Evolutionary conservation across 2,888 invertebrate species (phyloP), one percentile per base, ranked within the genome.

Genomic region (Chorisops tibialis): DNA sequence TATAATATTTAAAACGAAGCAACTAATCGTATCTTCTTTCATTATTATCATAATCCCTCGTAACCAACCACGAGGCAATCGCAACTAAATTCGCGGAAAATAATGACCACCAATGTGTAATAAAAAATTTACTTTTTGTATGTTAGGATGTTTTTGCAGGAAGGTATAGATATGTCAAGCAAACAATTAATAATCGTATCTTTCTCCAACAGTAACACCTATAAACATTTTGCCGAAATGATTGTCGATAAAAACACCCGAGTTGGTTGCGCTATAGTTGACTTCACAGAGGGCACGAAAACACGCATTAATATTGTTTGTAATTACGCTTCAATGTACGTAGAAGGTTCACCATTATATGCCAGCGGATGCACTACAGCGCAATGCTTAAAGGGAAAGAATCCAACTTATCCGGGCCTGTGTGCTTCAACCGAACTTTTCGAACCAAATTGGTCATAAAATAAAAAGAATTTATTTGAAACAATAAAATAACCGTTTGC

Each of bases 191-290:
- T n/a, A n/a, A n/a, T n/a, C 30, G 30, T 30, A n/a, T 9, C 30
- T 30, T 30, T 30, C 9, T 30, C 5, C 21, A 2, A 11, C 43
- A 56, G 56, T 35, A 18, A 56, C 6, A 30, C 30, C 30, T 30
- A 30, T 30, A 30, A 9, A 30, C 24, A 45, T 30, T 43, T 56
- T 12, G 43, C 56, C 21, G 43, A 45, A 35, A 14, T 56, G 24
- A 11, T 21, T 14, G 1, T 45, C 2, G 45, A 30, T 45, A 43
- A 45, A 30, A 43, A 30, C 3, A 35, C 45, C 1, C 24, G 16
- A 5, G 18, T 56, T 21, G 56, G 56, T 18, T 56, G 56, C 30
- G 45, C 43, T 11, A 45, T 56, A 2, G 11, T 43, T 41, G 24
- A 56, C 6, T 56, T 30, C 18, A 43, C 56, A 12, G 24, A 16